phyloP scores from a whole-genome alignment of 2,888 invertebrate genomes.

The Xestia xanthographa region DNA sequence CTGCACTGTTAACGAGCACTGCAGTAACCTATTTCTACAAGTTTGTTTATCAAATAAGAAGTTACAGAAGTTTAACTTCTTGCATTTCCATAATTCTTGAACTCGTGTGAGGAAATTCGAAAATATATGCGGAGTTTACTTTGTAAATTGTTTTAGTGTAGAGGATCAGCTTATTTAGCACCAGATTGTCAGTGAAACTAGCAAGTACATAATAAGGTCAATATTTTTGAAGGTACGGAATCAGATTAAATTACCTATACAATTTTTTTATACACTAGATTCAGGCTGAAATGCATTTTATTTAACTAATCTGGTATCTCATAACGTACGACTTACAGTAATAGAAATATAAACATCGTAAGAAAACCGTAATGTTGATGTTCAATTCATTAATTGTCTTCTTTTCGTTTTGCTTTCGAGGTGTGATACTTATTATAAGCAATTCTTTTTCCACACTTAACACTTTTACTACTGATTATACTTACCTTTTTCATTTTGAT shows the following conservation, averaged over 20 bases:
- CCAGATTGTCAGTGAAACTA: background rate
- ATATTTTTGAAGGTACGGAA: background rate
- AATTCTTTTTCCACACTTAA: too few relatives aligned
- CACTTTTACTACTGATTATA: too few relatives aligned
- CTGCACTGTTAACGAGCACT: slow-evolving; percentile 59
- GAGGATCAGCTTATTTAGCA: too few relatives aligned
- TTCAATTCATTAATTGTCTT: background rate
- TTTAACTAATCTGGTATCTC: background rate
- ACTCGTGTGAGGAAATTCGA: background rate
- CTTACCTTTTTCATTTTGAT: too few relatives aligned
- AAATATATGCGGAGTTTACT: background rate
- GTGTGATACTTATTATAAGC: too few relatives aligned
- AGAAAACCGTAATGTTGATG: too few relatives aligned
- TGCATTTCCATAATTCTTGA: background rate
- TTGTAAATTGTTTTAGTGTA: background rate
- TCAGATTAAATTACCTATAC: background rate
- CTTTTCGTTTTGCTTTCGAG: background rate
- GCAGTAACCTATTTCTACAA: slow-evolving; percentile 63
- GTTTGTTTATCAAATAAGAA: slow-evolving; percentile 40
- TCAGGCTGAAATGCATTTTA: background rate
- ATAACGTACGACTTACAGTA: background rate
- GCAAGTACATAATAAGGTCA: background rate
- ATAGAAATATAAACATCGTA: background rate
- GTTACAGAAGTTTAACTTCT: slow-evolving; percentile 41
- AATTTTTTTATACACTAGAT: background rate